A percentile compares a stretch with the other conserved stretches of the same genome.
Evolutionary conservation across 1,140 invertebrate genomes (phyloP).

Genomic region (Rhyzopertha dominica): DNA sequence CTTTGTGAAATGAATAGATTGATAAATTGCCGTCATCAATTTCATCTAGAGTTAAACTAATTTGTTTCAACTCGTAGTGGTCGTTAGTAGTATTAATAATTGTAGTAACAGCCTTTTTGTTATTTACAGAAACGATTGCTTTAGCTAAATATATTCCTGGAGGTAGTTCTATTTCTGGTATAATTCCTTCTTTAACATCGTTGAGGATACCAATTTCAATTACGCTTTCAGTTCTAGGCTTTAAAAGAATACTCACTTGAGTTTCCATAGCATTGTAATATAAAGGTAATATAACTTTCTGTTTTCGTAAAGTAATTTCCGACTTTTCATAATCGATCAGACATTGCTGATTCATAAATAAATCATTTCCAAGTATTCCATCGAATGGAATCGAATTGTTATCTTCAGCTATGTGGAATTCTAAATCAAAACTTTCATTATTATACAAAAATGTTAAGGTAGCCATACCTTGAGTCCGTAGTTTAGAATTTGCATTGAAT

Average conservation of each 20-base stretch:
- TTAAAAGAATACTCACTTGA: too few relatives aligned
- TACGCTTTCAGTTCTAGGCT: constrained; percentile 12
- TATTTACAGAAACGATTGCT: constrained; percentile 10
- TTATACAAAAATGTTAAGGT: constrained; percentile 3
- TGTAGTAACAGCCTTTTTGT: constrained; percentile 16
- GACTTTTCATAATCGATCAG: constrained; percentile 7
- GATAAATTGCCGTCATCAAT: too few relatives aligned
- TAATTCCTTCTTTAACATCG: constrained; percentile 17
- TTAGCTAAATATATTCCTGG: constrained; percentile 19
- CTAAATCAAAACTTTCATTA: constrained; percentile 7
- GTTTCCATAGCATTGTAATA: too few relatives aligned
- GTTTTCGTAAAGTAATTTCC: neutral
- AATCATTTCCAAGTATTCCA: constrained; percentile 23
- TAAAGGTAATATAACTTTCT: too few relatives aligned
- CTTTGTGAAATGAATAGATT: too few relatives aligned
- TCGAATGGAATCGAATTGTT: constrained; percentile 16
- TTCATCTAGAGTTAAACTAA: too few relatives aligned
- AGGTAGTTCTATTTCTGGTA: constrained; percentile 14
- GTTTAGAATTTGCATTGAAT: constrained; percentile 5
- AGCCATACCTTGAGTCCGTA: constrained; percentile 1
- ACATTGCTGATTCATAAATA: constrained; percentile 8
- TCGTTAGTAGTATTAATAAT: too few relatives aligned
- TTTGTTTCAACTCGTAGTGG: too few relatives aligned
- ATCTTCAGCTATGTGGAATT: constrained; percentile 17
- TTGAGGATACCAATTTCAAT: constrained; percentile 20